These are phyloP conservation scores for Zaprionus bogoriensis DNA, from an alignment of 2,888 invertebrate genomes.

Conservation along the genomic window DNA sequence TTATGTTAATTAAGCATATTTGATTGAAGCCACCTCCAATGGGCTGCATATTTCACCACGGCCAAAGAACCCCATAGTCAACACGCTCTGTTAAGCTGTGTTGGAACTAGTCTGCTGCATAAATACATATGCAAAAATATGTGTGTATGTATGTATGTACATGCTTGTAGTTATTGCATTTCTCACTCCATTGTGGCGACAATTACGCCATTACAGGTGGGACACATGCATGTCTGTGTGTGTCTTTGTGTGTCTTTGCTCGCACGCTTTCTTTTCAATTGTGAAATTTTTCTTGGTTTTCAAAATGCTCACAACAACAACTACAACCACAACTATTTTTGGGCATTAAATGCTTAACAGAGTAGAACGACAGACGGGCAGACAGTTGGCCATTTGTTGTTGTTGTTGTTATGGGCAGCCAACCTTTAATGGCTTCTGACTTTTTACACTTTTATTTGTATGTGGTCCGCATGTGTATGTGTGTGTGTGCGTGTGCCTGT, in stretches of 20 bases:
- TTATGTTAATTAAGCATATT: neutral
- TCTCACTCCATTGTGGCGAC: constrained; percentile 30
- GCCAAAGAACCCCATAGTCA: neutral
- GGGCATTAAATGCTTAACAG: constrained; percentile 69
- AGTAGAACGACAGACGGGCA: constrained; percentile 58
- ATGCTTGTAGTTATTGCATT: constrained; percentile 13
- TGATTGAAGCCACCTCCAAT: neutral
- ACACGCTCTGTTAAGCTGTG: constrained; percentile 1
- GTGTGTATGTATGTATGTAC: no score
- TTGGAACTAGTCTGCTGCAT: neutral
- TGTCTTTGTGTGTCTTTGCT: neutral
- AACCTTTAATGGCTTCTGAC: constrained; percentile 74
- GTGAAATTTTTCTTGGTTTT: constrained; percentile 42
- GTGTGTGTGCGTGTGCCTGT: constrained; percentile 29
- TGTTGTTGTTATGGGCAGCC: constrained; percentile 38
- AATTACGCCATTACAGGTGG: constrained; percentile 17
- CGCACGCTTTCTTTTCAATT: constrained; percentile 73
- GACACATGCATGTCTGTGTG: neutral
- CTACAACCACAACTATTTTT: constrained; percentile 41
- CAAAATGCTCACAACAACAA: constrained; percentile 29
- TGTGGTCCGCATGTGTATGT: constrained; percentile 30
- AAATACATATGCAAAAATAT: no score
- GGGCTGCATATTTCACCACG: neutral
- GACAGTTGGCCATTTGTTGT: constrained; percentile 25
- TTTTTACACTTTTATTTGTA: constrained; percentile 69